Base-by-base conservation (phyloP, 2,113 vertebrate genomes). In the Tachycineta bicolor region DNA sequence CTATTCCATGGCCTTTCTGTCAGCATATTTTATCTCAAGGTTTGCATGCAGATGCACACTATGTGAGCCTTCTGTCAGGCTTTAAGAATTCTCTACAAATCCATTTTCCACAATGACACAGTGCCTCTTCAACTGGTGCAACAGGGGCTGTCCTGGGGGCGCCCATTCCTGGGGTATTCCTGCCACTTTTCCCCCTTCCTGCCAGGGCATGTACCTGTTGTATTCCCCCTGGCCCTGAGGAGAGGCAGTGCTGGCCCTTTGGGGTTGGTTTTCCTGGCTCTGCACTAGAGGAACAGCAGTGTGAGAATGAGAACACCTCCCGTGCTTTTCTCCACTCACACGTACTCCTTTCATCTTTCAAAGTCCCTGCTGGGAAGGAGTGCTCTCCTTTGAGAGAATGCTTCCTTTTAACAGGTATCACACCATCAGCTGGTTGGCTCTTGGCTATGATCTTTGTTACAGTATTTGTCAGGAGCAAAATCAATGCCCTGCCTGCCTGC, bases 281-380 rank as follows among this genome's bases (percentile, higher is more conserved):
- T 77, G 34, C 34, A 22, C 47, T 2, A 47, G 33, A 56, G 70
- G 17, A 70, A 17, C 20, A 68, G 3, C 9, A 21, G 12, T 7
- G 26, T 0, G 0, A 59, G 44, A 24, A 29, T 5, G 12, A 14
- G 9, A 75, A 29, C 10, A 4, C 19, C 37, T 83, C 0, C 10
- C 1, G 3, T 65, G 59, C 39, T 34, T 37, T 33, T 74, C 55
- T 74, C 37, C 37, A 1, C 49, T 77, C 31, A 5, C 33, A 17
- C 0, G 0, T 20, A 11, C 25, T 70, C 34, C 21, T 64, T 29
- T 81, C 49, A 52, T 60, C n/a, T 73, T 65, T 53, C 28, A 25
- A 34, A 84, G 26, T 39, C 46, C 16, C 65, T 71, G 49, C 71
- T 80, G 81, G 41, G 68, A 68, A 44, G 80, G 26, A 77, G 50